Percentiles rank a stretch among this genome's conserved stretches.
Evolutionary conservation across 2,888 invertebrate genomes (phyloP).

Genomic region (Tenthredo notha): DNA sequence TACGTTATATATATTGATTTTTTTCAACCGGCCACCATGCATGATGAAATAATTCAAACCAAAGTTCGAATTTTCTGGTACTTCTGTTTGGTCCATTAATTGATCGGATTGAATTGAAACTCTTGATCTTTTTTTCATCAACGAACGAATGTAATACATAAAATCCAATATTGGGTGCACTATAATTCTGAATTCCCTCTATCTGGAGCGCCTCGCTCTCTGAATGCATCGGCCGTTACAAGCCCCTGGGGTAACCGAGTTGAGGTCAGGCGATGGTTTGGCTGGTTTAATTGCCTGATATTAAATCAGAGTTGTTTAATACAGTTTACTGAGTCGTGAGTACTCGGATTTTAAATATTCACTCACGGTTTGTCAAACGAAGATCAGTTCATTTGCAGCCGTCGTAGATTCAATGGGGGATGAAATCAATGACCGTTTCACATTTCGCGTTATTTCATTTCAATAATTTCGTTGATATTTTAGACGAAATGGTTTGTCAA

Average conservation of each 20-base stretch:
- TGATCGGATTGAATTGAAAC: neutral
- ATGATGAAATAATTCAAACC: constrained; percentile 12
- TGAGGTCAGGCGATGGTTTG: constrained; percentile 1
- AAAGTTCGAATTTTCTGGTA: neutral
- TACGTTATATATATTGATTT: neutral
- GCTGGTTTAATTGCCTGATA: constrained; percentile 2
- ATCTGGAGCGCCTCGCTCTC: neutral
- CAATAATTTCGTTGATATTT: no score
- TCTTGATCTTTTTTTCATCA: constrained; percentile 12
- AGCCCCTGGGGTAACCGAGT: constrained; percentile 27
- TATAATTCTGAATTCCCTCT: neutral
- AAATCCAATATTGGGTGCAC: neutral
- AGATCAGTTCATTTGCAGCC: neutral
- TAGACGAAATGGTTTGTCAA: neutral
- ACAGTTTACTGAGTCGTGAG: neutral
- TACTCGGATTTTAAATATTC: constrained; percentile 3
- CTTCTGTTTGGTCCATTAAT: neutral
- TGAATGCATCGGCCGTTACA: constrained; percentile 21
- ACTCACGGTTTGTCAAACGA: neutral
- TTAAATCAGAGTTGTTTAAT: constrained; percentile 15
- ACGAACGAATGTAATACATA: neutral
- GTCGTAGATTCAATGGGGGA: neutral
- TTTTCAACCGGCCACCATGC: neutral
- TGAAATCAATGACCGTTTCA: neutral
- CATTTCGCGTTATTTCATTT: neutral